Conservation (phyloP, 2,797 vertebrate genomes). For the Muraenolepis orangiensis region DNA sequence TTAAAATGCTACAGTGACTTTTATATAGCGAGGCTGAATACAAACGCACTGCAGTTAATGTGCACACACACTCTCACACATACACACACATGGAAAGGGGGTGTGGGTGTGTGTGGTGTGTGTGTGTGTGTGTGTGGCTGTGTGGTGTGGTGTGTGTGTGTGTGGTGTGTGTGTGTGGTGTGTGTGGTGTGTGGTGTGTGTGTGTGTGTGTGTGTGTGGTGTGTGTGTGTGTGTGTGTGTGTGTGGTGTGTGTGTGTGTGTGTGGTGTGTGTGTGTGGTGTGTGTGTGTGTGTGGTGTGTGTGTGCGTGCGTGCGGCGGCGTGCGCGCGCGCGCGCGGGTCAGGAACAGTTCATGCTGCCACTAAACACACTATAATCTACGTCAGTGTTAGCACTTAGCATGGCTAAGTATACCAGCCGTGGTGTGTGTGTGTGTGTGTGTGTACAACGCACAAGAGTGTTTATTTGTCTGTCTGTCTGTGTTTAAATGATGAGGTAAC, state of each 20-base stretch:
- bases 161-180: not conserved
- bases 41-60: not conserved
- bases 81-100: slow-evolving; percentile 30
- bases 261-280: too few species aligned
- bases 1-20: not conserved
- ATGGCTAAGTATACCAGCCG: not conserved
- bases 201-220: too few species aligned
- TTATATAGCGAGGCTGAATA: not conserved
- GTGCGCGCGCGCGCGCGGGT: slow-evolving; percentile 8
- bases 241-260: too few species aligned
- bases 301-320: not conserved
- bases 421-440: not conserved
- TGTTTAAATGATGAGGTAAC: not conserved
- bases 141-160: slow-evolving; percentile 1
- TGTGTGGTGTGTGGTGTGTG: slow-evolving; percentile 4
- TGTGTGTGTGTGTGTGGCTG: not conserved
- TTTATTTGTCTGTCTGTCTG: not conserved
- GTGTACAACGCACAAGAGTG: not conserved
- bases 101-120: not conserved
- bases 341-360: not conserved
- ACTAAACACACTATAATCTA: not conserved
- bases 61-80: slow-evolving; percentile 33
- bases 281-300: too few species aligned
- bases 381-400: not conserved
- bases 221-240: not conserved